Evolutionary conservation across 2,888 invertebrate genomes (phyloP).

Genomic region (Cantharis flavilabris): DNA sequence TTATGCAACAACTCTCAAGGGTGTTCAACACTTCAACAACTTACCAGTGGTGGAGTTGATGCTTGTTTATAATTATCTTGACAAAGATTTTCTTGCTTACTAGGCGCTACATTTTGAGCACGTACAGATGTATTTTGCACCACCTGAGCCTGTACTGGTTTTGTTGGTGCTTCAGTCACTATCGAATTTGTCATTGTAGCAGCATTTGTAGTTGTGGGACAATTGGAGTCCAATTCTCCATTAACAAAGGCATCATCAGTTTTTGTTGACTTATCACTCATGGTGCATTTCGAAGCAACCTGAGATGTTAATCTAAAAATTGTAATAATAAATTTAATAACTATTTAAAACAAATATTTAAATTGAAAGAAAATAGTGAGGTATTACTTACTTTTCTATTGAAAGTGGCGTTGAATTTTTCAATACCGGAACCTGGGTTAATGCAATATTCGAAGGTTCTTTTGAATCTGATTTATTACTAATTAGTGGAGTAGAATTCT

Average conservation of each 20-base stretch:
- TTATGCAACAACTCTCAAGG: neutral
- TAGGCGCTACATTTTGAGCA: slow-evolving; percentile 27
- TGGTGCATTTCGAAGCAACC: slow-evolving; percentile 55
- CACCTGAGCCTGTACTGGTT: slow-evolving; percentile 38
- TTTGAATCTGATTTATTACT: neutral
- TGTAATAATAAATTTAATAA: neutral
- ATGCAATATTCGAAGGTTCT: neutral
- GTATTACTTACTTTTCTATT: slow-evolving; percentile 38
- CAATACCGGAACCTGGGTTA: neutral
- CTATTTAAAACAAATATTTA: slow-evolving; percentile 46
- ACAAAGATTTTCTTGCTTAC: slow-evolving; percentile 29
- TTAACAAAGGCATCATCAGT: slow-evolving; percentile 60
- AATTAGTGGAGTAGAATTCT: slow-evolving; percentile 28
- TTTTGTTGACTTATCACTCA: slow-evolving; percentile 73
- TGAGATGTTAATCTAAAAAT: slow-evolving; percentile 51
- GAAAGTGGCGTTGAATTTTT: slow-evolving; percentile 5
- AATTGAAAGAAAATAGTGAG: slow-evolving; percentile 59
- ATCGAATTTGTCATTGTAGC: slow-evolving; percentile 61
- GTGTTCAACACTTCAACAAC: slow-evolving; percentile 25
- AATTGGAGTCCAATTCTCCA: slow-evolving; percentile 45
- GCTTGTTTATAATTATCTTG: slow-evolving; percentile 35
- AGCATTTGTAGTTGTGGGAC: slow-evolving; percentile 58
- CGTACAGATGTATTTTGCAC: slow-evolving; percentile 43
- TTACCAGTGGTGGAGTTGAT: slow-evolving; percentile 41
- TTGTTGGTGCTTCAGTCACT: slow-evolving; percentile 45